Evolutionary conservation across 2,888 invertebrate species (phyloP).

Genomic region (Epiblema foenella): DNA sequence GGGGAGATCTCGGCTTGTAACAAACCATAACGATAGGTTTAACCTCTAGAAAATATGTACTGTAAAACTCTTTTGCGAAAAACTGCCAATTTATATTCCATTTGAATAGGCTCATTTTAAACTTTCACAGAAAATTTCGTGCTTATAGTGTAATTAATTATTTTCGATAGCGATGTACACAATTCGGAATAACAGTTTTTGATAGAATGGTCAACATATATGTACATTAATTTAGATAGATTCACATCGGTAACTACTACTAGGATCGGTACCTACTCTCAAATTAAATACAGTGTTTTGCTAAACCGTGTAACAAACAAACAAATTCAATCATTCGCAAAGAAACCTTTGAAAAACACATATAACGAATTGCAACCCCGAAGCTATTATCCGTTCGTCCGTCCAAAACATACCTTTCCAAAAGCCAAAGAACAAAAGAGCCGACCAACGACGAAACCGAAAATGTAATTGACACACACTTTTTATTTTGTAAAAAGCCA

Average conservation of each 20-base stretch:
- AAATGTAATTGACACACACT: slow-evolving; percentile 65
- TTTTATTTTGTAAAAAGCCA: slow-evolving; percentile 56
- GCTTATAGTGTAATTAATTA: no score
- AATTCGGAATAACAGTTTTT: no score
- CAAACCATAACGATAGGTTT: no score
- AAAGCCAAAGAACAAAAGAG: slow-evolving; percentile 46
- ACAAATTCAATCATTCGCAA: slow-evolving; percentile 36
- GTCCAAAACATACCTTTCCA: slow-evolving; percentile 50
- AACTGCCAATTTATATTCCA: not conserved
- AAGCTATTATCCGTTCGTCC: slow-evolving; percentile 62
- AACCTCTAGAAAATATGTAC: no score
- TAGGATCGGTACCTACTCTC: no score
- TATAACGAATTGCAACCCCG: slow-evolving; percentile 49
- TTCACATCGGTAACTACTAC: no score
- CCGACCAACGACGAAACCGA: slow-evolving; percentile 52
- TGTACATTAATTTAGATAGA: not conserved
- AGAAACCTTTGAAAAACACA: slow-evolving; percentile 38
- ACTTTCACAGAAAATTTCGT: no score
- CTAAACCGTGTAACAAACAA: slow-evolving; percentile 19
- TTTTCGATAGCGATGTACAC: no score
- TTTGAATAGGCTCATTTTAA: no score
- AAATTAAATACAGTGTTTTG: not conserved
- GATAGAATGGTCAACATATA: not conserved
- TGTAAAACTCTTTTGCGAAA: no score
- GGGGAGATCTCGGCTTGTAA: no score